These are phyloP conservation scores for Emydoidea blandingii DNA, from an alignment of 2,797 vertebrate species.

Conservation along the genomic window DNA sequence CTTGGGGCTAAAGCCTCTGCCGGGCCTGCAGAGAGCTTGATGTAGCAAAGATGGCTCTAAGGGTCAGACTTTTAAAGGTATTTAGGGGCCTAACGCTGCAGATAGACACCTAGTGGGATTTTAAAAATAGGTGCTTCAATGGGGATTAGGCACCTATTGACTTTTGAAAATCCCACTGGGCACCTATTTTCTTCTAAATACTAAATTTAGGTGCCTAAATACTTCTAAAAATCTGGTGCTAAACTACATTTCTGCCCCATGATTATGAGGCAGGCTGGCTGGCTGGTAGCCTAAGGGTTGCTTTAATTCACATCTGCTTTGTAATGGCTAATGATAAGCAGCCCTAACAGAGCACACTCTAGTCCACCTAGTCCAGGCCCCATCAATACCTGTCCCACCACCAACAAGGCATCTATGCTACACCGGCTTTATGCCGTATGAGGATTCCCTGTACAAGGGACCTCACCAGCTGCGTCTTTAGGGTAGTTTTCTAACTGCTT, in stretches of 20 bases:
- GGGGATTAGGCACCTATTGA: background rate
- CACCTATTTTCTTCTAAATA: background rate
- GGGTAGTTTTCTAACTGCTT: background rate
- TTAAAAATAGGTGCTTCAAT: background rate
- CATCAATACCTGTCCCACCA: background rate
- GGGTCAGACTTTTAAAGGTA: background rate
- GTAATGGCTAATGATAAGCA: background rate
- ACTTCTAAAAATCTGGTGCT: background rate
- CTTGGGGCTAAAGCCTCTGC: background rate
- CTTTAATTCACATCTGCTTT: background rate
- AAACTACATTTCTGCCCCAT: background rate
- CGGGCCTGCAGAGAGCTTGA: background rate
- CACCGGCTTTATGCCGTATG: background rate
- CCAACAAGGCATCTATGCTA: background rate
- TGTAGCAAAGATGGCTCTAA: background rate
- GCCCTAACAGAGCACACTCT: background rate
- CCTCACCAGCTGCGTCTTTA: background rate
- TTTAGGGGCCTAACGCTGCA: background rate
- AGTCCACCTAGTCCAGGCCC: background rate
- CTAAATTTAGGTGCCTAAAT: background rate
- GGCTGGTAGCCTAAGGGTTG: background rate
- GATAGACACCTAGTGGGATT: accelerated
- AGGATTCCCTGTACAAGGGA: background rate
- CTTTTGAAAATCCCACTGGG: background rate
- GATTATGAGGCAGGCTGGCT: background rate